Conservation (phyloP, 2,797 vertebrate genomes). For the Craterocephalus amniculus region DNA sequence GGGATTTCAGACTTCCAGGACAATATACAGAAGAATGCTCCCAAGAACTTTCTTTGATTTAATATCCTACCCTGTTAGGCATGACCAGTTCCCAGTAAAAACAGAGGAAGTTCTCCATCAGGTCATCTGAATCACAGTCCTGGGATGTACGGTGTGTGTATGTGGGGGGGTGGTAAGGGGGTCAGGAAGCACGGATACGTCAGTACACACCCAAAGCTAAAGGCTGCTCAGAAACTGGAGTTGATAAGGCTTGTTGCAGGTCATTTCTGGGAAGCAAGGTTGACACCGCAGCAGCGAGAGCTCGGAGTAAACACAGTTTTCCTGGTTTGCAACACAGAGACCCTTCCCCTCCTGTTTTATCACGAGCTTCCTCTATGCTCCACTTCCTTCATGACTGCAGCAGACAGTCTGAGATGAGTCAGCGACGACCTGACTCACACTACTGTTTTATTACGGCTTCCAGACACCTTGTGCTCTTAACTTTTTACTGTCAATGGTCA, state of each 20-base stretch:
- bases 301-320: conserved; percentile 70
- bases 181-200: conserved; percentile 42
- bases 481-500: conserved; percentile 45
- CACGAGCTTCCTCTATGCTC: conserved; percentile 64
- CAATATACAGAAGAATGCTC: conserved; percentile 47
- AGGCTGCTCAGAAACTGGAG: conserved; percentile 23
- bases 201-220: conserved; percentile 41
- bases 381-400: conserved; percentile 59
- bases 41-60: conserved; percentile 57
- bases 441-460: conserved; percentile 50
- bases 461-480: conserved; percentile 50
- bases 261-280: conserved; percentile 66
- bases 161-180: neutral
- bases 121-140: conserved; percentile 61
- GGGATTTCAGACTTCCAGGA: conserved; percentile 44
- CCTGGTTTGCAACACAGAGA: conserved; percentile 57
- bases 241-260: conserved; percentile 40
- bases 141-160: conserved; percentile 13
- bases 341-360: conserved; percentile 58
- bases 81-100: conserved; percentile 55
- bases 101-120: conserved; percentile 65
- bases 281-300: conserved; percentile 49
- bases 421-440: conserved; percentile 61
- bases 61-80: conserved; percentile 33
- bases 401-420: conserved; percentile 73